Evolutionary conservation across 1,140 invertebrate genomes (phyloP), one percentile per base, ranked within the genome.

Genomic region (Orussus abietinus): DNA sequence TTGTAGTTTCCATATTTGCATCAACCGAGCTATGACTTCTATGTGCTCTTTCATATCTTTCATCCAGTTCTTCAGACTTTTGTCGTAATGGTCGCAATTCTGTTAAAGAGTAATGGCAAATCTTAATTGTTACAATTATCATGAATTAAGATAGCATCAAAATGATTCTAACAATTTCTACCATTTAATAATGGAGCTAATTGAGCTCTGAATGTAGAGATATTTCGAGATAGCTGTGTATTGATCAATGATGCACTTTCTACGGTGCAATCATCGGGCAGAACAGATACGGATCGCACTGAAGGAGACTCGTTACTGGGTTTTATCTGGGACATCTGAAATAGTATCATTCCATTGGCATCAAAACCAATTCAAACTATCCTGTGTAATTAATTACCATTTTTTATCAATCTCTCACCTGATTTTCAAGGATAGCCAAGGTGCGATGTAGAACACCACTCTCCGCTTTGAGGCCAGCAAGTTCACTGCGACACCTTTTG

Each of bases 401-500:
- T 5, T 10, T 21, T 36, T 19, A 19, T n/a, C n/a, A n/a, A n/a
- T n/a, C n/a, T 26, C 30, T 32, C 13, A 15, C 28, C 29, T 5
- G 11, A 25, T 20, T 36, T 11, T 64, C 60, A 5, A 87, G 61
- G 33, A 86, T 79, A 50, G 81, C 79, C 5, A 79, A 53, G 0
- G 83, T 85, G 15, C 84, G 68, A 40, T 75, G 72, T 2, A 88
- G 55, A 2, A 86, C 77, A 6, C 83, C 83, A 51, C 66, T 67
- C 64, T 86, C 83, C 11, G 87, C 85, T 69, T 82, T 80, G 12
- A 86, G 64, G 31, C 84, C 81, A 22, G 82, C 77, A 30, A 90
- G 64, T 64, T 87, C 83, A 5, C 84, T 77, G 57, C 83, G 75
- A 54, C 85, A 85, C 53, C 84, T 78, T 66, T 91, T 92, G 59